These are phyloP conservation scores for Tetramorium parvispinum DNA, from an alignment of 1,140 invertebrate species.

Conservation along the genomic window DNA sequence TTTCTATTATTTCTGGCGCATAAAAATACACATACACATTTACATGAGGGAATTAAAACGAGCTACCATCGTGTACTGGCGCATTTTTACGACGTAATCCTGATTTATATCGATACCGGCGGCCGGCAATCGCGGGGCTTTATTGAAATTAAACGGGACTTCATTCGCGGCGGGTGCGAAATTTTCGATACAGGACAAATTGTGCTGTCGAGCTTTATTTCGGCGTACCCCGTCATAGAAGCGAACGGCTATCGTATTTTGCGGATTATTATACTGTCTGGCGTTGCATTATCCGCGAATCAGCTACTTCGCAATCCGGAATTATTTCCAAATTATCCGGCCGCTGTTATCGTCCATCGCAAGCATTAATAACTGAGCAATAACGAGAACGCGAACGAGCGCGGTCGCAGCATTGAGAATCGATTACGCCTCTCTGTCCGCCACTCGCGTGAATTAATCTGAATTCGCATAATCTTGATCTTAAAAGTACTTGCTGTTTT, in stretches of 20 bases:
- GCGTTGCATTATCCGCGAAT: slow-evolving; percentile 45
- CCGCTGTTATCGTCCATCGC: slow-evolving; percentile 35
- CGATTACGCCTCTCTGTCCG: slow-evolving; percentile 35
- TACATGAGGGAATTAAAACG: slow-evolving; percentile 27
- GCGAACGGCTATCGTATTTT: slow-evolving; percentile 40
- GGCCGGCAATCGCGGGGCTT: slow-evolving; percentile 26
- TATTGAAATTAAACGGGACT: slow-evolving; percentile 59
- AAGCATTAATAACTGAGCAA: slow-evolving; percentile 53
- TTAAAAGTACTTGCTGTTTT: background rate
- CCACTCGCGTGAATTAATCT: slow-evolving; percentile 18
- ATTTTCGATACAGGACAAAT: slow-evolving; percentile 48
- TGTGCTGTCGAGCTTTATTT: slow-evolving; percentile 49
- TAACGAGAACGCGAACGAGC: slow-evolving; percentile 24
- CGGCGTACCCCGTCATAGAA: slow-evolving; percentile 15
- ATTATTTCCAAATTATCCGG: slow-evolving; percentile 56
- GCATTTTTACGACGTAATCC: slow-evolving; percentile 53
- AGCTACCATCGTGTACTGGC: background rate
- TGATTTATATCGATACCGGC: slow-evolving; percentile 47
- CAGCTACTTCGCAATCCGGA: slow-evolving; percentile 48
- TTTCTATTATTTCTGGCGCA: slow-evolving; percentile 26
- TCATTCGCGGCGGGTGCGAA: slow-evolving; percentile 46
- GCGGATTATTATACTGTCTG: slow-evolving; percentile 40
- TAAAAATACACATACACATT: background rate
- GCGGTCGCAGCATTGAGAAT: slow-evolving; percentile 34
- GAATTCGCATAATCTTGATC: slow-evolving; percentile 7